These are phyloP conservation scores for Hylaeus anthracinus DNA, from an alignment of 1,140 invertebrate genomes.

Conservation along the genomic window DNA sequence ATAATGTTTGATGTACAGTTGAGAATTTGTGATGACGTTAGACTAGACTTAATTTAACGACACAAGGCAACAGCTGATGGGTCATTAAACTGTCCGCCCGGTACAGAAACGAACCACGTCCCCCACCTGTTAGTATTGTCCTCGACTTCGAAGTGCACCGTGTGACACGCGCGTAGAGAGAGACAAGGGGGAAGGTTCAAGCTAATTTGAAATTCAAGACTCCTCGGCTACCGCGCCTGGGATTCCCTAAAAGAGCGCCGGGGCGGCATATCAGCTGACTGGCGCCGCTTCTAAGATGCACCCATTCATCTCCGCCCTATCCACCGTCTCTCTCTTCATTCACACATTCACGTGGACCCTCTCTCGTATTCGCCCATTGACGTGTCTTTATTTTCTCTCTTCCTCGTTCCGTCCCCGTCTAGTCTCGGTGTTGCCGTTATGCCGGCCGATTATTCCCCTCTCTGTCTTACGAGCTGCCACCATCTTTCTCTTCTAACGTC, in stretches of 20 bases:
- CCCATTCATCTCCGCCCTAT: constrained; percentile 63
- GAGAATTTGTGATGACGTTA: no score
- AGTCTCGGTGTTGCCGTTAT: constrained; percentile 30
- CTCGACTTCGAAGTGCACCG: no score
- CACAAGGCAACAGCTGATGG: no score
- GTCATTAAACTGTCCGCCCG: no score
- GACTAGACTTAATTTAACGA: no score
- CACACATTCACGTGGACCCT: constrained; percentile 62
- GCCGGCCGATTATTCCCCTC: constrained; percentile 14
- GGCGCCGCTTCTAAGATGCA: constrained; percentile 63
- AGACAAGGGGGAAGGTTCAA: constrained; percentile 8
- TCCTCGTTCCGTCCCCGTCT: constrained; percentile 41
- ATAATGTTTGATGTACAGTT: no score
- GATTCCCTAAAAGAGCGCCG: constrained; percentile 32
- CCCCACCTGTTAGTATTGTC: no score
- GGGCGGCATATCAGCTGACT: constrained; percentile 67
- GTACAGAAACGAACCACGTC: no score
- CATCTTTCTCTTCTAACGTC: constrained; percentile 40
- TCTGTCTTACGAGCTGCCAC: neutral
- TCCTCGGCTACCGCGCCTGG: constrained; percentile 14
- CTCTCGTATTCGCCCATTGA: constrained; percentile 68
- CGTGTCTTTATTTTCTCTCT: constrained; percentile 53
- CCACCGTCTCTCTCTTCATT: constrained; percentile 62
- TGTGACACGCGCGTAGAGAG: neutral
- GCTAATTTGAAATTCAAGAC: constrained; percentile 71